phyloP scores from a whole-genome alignment of 2,888 invertebrate species.

The Drosophila heteroneura region DNA sequence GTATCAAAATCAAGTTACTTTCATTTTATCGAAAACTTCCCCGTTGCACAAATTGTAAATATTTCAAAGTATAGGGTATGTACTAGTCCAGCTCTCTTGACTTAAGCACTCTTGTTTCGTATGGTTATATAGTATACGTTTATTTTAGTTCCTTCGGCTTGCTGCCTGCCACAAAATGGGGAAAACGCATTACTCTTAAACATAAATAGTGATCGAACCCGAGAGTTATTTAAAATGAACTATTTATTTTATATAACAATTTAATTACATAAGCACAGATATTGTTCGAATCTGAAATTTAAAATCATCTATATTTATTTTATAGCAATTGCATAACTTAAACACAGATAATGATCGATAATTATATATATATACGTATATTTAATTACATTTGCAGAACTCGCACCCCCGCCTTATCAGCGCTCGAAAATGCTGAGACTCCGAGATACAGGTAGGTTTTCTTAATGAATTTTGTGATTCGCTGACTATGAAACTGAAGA shows the following conservation, averaged over 20 bases:
- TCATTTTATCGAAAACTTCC: not conserved
- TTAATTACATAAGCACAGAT: not conserved
- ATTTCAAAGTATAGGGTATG: not conserved
- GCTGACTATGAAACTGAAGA: slow-evolving; percentile 26
- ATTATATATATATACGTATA: not conserved
- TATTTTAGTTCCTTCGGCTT: no score
- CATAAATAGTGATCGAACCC: not conserved
- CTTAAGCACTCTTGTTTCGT: not conserved
- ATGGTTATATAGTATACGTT: no score
- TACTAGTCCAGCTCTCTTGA: not conserved
- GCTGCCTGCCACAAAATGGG: no score
- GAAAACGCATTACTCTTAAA: not conserved
- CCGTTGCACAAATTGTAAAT: not conserved
- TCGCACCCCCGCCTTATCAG: slow-evolving; percentile 94
- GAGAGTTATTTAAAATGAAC: not conserved
- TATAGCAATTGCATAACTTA: not conserved
- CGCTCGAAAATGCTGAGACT: slow-evolving; percentile 90
- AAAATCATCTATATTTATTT: not conserved
- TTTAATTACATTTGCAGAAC: slow-evolving; percentile 86
- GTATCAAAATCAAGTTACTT: not conserved
- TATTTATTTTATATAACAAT: not conserved
- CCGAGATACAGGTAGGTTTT: slow-evolving; percentile 91
- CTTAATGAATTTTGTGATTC: slow-evolving; percentile 6
- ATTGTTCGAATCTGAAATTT: not conserved
- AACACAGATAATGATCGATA: not conserved